A percentile compares a stretch with the other conserved stretches of the same genome.
phyloP scores from a whole-genome alignment of 92 coral and sea anemone genomes.

The Bergia puertoricense region DNA sequence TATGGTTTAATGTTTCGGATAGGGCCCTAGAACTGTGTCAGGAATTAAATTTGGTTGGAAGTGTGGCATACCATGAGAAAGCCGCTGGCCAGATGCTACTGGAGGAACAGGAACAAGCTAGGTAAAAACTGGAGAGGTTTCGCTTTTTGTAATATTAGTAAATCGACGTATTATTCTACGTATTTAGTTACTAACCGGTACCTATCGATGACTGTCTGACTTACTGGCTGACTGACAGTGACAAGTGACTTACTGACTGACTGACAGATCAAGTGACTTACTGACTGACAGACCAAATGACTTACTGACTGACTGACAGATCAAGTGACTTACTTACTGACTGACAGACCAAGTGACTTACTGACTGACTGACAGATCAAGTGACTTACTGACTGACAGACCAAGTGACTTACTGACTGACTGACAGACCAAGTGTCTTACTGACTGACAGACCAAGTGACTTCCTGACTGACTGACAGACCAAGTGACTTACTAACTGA shows the following conservation, averaged over 20 bases:
- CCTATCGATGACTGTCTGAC: background rate
- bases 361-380: background rate
- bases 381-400: background rate
- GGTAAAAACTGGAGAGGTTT: conserved; percentile 51
- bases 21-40: conserved; percentile 94
- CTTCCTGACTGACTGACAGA: background rate
- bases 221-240: background rate
- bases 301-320: background rate
- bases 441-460: no score
- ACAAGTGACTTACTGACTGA: background rate
- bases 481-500: background rate
- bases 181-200: background rate
- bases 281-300: no score
- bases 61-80: conserved; percentile 81
- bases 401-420: background rate
- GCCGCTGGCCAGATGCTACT: conserved; percentile 72
- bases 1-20: background rate
- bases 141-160: background rate
- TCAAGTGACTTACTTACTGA: background rate
- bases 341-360: background rate
- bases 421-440: background rate
- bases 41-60: conserved; percentile 77
- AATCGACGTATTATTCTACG: background rate
- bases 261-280: background rate
- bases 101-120: conserved; percentile 87